A percentile compares a stretch with the other conserved stretches of the same genome.
phyloP scores from a whole-genome alignment of 35 echinoderm and acorn worm species.

The Chiridota heheva region DNA sequence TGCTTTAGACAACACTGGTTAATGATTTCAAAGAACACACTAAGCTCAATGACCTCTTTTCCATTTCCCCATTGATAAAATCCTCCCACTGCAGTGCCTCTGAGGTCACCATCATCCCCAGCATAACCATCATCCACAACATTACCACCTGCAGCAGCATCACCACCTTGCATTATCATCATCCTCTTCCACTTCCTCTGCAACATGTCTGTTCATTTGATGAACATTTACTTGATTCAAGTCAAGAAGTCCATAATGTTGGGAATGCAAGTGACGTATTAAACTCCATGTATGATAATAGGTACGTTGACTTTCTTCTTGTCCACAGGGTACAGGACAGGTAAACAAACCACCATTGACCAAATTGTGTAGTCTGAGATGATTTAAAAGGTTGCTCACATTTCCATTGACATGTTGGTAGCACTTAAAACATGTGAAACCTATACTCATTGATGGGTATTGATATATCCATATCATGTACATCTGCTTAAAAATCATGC shows the following conservation, averaged over 20 bases:
- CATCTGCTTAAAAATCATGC: no score
- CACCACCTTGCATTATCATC: not conserved
- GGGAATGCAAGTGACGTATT: slow-evolving; percentile 18
- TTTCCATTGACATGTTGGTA: slow-evolving; percentile 2
- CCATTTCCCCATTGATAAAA: not conserved
- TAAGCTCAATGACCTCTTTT: slow-evolving; percentile 18
- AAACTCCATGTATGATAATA: slow-evolving; percentile 39
- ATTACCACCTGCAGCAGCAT: not conserved
- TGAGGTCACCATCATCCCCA: not conserved
- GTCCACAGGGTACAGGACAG: slow-evolving; percentile 23
- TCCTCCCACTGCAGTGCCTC: slow-evolving; percentile 11
- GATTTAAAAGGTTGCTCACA: slow-evolving; percentile 14
- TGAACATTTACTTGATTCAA: not conserved
- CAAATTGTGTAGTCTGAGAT: slow-evolving; percentile 30
- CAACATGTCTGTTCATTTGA: not conserved
- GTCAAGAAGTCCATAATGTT: slow-evolving; percentile 13
- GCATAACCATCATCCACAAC: not conserved
- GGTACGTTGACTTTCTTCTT: slow-evolving; percentile 26
- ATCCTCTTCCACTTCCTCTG: not conserved
- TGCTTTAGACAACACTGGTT: slow-evolving; percentile 36
- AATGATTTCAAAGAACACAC: slow-evolving; percentile 38
- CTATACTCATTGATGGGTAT: not conserved
- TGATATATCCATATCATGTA: no score
- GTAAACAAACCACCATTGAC: slow-evolving; percentile 17
- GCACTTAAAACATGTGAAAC: slow-evolving; percentile 28